Base-by-base conservation (phyloP, 2,113 vertebrate species). In the Lagopus muta region DNA sequence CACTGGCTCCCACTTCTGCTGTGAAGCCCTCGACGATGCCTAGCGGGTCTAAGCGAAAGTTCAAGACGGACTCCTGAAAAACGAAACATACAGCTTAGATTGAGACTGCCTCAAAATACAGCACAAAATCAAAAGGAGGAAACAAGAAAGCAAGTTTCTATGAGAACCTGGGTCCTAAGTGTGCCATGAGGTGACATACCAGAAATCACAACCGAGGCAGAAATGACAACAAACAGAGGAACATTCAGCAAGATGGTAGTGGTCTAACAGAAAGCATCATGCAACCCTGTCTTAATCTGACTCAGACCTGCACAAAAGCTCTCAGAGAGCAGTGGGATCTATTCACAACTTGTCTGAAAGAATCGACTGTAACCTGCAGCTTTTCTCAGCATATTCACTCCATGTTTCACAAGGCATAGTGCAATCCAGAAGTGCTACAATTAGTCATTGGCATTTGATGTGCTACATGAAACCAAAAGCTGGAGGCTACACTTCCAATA, bases 1-100 rank as follows among this genome's bases (percentile, higher is more conserved):
- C 99, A 18, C 99, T 99, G 36, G 99, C 99, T 58, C 99, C 99
- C 21, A 99, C 99, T 96, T 99, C 99, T 2, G 99, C 99, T 45
- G 98, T 98, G 96, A 99, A 99, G 89, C 99, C 99, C 34, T 98
- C 98, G 21, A 99, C 98, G 1, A 97, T 89, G 3, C 99, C 99
- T 1, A 99, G 97, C 1, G 99, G 98, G 96, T 99, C 99, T 93
- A 99, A 95, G 70, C 99, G 99, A 96, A 99, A 98, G 98, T 99
- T 99, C 94, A 99, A 94, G 82, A 99, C 99, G 94, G 99, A 99
- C 80, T 99, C 99, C 99, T 99, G 92, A 38, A 91, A 94, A 87
- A 89, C 58, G 89, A 62, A 50, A 57, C n/a, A 27, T 6, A n/a
- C 13, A 47, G 16, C 25, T 95, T 22, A 28, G 19, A 11, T 2